Evolutionary conservation across 2,888 invertebrate genomes (phyloP).

Genomic region (Hipparchia sbordonii): DNA sequence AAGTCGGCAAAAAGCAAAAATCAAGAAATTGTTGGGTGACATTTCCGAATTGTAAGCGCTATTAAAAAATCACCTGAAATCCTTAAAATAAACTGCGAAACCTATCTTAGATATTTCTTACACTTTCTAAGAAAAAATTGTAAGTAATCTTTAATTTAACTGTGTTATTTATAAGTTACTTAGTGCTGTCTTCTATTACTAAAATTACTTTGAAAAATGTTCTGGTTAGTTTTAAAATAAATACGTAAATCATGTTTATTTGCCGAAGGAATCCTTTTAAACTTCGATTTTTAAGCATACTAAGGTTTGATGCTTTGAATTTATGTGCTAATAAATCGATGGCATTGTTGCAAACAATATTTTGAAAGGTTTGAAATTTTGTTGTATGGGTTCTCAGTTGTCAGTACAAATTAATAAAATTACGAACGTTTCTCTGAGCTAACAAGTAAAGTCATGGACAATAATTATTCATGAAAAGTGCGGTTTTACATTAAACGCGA

Average conservation of each 20-base stretch:
- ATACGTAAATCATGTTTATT: constrained; percentile 1
- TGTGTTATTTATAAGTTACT: constrained; percentile 15
- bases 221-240: constrained; percentile 5
- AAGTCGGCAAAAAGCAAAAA: constrained; percentile 10
- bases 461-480: not conserved
- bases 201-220: constrained; percentile 8
- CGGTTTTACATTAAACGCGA: not conserved
- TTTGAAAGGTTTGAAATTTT: constrained; percentile 28
- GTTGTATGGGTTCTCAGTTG: constrained; percentile 45
- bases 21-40: constrained; percentile 35
- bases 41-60: constrained; percentile 39
- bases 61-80: constrained; percentile 35
- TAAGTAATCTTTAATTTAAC: constrained; percentile 30
- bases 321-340: not conserved
- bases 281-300: not conserved
- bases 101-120: constrained; percentile 18
- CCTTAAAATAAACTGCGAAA: constrained; percentile 5
- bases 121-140: constrained; percentile 22
- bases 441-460: not conserved
- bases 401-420: constrained; percentile 33
- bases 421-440: not conserved
- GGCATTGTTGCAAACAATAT: constrained; percentile 1
- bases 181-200: not conserved
- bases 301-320: not conserved
- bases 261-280: not conserved